phyloP scores from a whole-genome alignment of 30 jellyfish, hydroid and myxozoan genomes.

The Pelagia noctiluca region DNA sequence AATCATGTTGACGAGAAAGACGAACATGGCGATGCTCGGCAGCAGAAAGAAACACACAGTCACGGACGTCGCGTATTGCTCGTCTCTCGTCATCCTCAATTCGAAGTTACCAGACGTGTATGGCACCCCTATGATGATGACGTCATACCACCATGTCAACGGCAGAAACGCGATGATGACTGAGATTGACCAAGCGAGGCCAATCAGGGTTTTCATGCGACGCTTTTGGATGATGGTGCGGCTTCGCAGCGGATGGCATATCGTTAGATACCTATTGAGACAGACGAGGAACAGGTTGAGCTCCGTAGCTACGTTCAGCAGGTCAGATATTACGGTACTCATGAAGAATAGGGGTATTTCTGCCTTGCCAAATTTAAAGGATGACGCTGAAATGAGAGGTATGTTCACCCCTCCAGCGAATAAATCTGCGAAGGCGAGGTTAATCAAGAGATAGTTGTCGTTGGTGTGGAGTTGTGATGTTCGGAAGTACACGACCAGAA shows the following conservation, averaged over 20 bases:
- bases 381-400: constrained; percentile 53
- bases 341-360: constrained; percentile 32
- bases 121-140: constrained; percentile 46
- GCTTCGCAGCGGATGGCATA: constrained; percentile 69
- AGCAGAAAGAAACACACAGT: constrained; percentile 57
- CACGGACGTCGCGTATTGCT: constrained; percentile 53
- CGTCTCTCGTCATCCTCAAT: constrained; percentile 26
- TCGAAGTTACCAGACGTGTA: constrained; percentile 9
- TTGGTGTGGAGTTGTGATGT: constrained; percentile 53
- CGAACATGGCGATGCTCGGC: constrained; percentile 65
- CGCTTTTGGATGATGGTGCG: constrained; percentile 44
- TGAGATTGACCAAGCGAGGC: constrained; percentile 38
- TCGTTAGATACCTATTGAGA: constrained; percentile 60
- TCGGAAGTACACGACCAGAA: constrained; percentile 47
- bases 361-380: neutral
- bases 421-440: constrained; percentile 69
- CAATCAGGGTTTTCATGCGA: constrained; percentile 6
- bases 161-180: constrained; percentile 58
- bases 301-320: constrained; percentile 45
- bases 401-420: constrained; percentile 62
- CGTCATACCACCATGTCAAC: constrained; percentile 69
- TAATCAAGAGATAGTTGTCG: constrained; percentile 50
- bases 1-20: constrained; percentile 54
- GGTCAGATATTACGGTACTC: constrained; percentile 55
- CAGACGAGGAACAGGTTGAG: constrained; percentile 60